Evolutionary conservation across 2,797 vertebrate species (phyloP).

Genomic region (Choloepus didactylus): DNA sequence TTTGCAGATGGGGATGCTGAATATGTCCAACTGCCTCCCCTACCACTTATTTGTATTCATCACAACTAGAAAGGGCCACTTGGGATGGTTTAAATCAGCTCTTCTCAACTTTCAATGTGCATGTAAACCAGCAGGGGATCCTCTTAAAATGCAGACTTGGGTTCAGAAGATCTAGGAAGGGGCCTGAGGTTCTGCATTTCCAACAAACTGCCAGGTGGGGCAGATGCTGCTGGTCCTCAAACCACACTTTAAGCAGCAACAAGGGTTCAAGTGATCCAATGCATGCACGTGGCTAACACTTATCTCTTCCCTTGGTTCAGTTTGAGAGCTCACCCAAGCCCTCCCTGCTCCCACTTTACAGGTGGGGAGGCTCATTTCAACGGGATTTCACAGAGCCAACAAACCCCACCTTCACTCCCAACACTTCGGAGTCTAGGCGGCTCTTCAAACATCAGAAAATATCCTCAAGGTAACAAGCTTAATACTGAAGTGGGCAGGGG

Average conservation of each 20-base stretch:
- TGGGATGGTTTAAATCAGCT: neutral
- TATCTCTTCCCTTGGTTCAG: neutral
- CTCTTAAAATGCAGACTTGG: neutral
- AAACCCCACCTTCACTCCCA: no score
- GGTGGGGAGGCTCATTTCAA: neutral
- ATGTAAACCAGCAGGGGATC: accelerated
- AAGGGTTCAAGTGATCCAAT: no score
- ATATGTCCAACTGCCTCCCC: neutral
- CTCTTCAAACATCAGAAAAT: conserved; percentile 7
- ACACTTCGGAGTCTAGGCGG: neutral
- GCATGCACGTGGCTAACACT: neutral
- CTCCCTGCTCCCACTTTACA: neutral
- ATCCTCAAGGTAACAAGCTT: neutral
- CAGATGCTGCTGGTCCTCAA: neutral
- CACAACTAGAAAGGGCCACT: neutral
- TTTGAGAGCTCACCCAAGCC: neutral
- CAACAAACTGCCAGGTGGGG: neutral
- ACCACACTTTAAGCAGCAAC: no score
- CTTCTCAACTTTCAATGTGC: neutral
- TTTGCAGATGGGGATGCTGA: neutral
- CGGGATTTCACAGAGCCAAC: neutral
- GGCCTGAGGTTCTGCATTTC: neutral
- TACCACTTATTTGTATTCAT: neutral
- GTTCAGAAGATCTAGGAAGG: neutral
- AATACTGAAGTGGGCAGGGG: neutral